Percentiles rank a stretch among this genome's conserved stretches.
Evolutionary conservation across 2,888 invertebrate genomes (phyloP).

Genomic region (Synanthedon vespiformis): DNA sequence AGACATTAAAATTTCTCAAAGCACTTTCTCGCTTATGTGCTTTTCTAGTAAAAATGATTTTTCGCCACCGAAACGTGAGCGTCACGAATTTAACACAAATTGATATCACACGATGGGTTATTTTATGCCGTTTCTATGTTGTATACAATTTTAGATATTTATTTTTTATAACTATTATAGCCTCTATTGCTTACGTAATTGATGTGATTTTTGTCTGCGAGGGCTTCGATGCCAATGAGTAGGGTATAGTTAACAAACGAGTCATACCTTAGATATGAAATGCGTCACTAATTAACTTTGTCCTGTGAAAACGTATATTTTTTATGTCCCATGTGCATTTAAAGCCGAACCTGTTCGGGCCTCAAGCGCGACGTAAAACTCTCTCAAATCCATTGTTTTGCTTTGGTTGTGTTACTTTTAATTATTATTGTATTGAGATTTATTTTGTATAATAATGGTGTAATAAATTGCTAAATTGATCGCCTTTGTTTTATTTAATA

Average conservation of each 20-base stretch:
- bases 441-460: conserved; percentile 69
- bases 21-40: not conserved
- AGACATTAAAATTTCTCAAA: not conserved
- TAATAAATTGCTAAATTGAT: conserved; percentile 63
- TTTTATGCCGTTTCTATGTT: conserved; percentile 30
- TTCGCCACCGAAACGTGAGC: not conserved
- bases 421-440: conserved; percentile 67
- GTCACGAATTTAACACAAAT: not conserved
- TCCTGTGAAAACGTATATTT: conserved; percentile 13
- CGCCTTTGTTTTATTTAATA: conserved; percentile 7
- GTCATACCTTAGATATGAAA: conserved; percentile 42
- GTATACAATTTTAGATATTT: conserved; percentile 50
- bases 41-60: not conserved
- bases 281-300: conserved; percentile 27
- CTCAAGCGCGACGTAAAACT: not conserved
- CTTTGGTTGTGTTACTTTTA: conserved; percentile 70
- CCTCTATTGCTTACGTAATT: conserved; percentile 16
- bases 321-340: conserved; percentile 50
- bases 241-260: conserved; percentile 34
- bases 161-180: conserved; percentile 43
- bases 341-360: conserved; percentile 22
- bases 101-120: not conserved
- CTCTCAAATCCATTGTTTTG: conserved; percentile 65
- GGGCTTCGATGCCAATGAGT: conserved; percentile 46
- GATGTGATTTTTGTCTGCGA: conserved; percentile 16